These are phyloP conservation scores for Aphaenogaster floridana DNA, from an alignment of 1,140 invertebrate genomes.

Conservation along the genomic window DNA sequence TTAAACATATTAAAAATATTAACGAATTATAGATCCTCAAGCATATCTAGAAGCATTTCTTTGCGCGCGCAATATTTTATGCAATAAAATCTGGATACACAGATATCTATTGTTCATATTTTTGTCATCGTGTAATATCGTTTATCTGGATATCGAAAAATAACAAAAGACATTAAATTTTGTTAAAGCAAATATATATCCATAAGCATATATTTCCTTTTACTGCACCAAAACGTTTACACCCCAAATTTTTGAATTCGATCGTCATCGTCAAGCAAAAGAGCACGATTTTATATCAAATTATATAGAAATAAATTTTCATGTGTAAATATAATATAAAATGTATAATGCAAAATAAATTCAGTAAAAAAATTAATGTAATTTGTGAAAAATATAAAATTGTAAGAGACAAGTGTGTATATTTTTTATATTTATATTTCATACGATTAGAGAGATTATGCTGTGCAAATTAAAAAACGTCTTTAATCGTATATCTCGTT, in stretches of 20 bases:
- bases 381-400: background rate
- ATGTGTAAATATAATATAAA: background rate
- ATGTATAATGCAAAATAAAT: background rate
- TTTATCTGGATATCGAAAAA: background rate
- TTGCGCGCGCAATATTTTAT: background rate
- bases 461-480: background rate
- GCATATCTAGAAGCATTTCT: background rate
- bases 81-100: background rate
- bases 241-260: background rate
- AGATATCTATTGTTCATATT: background rate
- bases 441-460: background rate
- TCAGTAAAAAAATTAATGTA: background rate
- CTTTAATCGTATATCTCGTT: background rate
- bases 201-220: background rate
- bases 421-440: background rate
- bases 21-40: background rate
- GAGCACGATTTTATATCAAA: background rate
- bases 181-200: background rate
- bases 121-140: background rate
- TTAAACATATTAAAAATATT: background rate
- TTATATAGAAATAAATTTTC: slow-evolving; percentile 31
- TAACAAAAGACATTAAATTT: background rate
- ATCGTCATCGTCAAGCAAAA: background rate
- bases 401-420: background rate
- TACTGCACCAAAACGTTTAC: background rate